These are phyloP conservation scores for Hemitrygon akajei DNA, from an alignment of 2,797 vertebrate genomes.

Conservation along the genomic window DNA sequence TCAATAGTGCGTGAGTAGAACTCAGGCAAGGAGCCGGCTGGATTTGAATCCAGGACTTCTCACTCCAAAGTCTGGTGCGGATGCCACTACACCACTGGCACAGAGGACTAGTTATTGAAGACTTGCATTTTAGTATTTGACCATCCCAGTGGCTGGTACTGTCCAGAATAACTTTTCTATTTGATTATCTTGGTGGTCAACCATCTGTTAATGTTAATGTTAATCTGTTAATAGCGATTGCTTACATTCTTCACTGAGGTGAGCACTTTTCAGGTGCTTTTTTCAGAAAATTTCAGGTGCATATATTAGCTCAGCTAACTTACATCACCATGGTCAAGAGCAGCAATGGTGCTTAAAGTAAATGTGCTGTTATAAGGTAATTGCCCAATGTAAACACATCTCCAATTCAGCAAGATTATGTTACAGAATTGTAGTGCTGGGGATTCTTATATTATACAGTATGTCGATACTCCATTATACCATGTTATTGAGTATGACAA, in stretches of 20 bases:
- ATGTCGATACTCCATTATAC: no score
- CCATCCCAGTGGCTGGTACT: background rate
- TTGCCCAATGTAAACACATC: background rate
- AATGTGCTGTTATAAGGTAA: background rate
- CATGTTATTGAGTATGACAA: no score
- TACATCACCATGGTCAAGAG: background rate
- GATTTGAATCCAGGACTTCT: no score
- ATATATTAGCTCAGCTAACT: background rate
- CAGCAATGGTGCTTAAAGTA: background rate
- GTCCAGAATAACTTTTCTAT: background rate
- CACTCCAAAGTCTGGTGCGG: no score
- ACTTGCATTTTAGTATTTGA: background rate
- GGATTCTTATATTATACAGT: no score
- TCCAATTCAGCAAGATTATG: background rate
- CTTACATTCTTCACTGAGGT: background rate
- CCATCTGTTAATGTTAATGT: no score
- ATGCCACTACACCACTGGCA: no score
- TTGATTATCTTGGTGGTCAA: no score
- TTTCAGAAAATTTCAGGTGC: background rate
- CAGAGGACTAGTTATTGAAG: background rate
- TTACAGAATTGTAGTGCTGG: background rate
- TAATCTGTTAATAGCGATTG: no score
- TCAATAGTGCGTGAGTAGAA: no score
- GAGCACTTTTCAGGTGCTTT: background rate
- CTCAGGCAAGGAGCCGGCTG: no score